Evolutionary conservation across 1,140 invertebrate species (phyloP), one percentile per base, ranked within the genome.

Genomic region (Cherax quadricarinatus): DNA sequence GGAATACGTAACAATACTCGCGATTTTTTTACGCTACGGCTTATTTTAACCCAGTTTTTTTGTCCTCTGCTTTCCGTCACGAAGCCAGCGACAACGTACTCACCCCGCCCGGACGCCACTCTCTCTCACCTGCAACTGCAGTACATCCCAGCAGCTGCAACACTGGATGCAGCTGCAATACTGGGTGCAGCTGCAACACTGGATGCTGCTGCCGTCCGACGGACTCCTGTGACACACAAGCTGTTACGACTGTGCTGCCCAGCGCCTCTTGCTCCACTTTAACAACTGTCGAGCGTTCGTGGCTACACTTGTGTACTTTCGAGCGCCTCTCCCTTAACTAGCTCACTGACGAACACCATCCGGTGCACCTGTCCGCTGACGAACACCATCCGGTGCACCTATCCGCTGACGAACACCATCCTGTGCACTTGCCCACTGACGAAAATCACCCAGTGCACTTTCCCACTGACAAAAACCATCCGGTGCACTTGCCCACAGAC

Each of bases 1-100:
- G 88, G 88, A 89, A 83, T 89, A 83, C 79, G n/a, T 89, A 89
- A 82, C 53, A 84, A 62, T 84, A 62, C 53, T 84, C 24, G 5
- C 60, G 30, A 53, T n/a, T 14, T 66, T 66, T 66, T 62, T 84
- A 84, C 82, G 81, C 81, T 57, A 82, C 51, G 81, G 18, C 81
- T 82, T 49, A 82, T 82, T 53, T 82, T n/a, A 41, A 84, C 82
- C 57, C 82, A 84, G 6, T 84, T 84, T 84, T 60, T 62, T 62
- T 24, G 30, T 41, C 16, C 16, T 21, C 7, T 51, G 62, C 14
- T 18, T 5, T 1, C 18, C 9, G 62, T 18, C 62, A 66, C 62
- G 62, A 66, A 14, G 53, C 53, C 14, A 5, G 62, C 5, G 62
- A 1, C 12, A 5, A 18, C 18, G 21, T 21, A 6, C 62, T 66